phyloP scores from a whole-genome alignment of 2,797 vertebrate species.

The Nasua narica region DNA sequence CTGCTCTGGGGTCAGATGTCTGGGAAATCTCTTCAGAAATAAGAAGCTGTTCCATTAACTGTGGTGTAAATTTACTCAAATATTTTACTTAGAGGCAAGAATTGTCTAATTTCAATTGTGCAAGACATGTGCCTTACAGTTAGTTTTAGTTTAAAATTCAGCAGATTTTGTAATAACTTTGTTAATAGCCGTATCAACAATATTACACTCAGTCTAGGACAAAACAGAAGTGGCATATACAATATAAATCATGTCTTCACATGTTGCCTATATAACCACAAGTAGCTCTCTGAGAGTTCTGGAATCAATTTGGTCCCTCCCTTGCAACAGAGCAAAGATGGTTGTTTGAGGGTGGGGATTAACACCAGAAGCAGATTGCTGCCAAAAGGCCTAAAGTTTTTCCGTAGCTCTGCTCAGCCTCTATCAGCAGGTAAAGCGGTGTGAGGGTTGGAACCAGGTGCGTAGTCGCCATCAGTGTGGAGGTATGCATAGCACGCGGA shows the following conservation, averaged over 20 bases:
- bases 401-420: not conserved
- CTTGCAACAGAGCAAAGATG: not conserved
- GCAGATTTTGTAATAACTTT: conserved; percentile 72
- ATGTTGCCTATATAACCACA: conserved; percentile 58
- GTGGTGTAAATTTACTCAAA: conserved; percentile 52
- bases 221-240: conserved; percentile 36
- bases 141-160: conserved; percentile 69
- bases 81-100: conserved; percentile 68
- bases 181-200: conserved; percentile 54
- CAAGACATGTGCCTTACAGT: conserved; percentile 75
- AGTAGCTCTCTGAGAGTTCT: not conserved
- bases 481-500: conserved; percentile 34
- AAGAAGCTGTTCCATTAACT: conserved; percentile 49
- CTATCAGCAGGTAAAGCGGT: not conserved
- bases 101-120: conserved; percentile 68
- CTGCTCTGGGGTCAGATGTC: conserved; percentile 33
- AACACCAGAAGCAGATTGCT: not conserved
- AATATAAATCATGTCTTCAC: conserved; percentile 64
- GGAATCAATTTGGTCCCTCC: not conserved
- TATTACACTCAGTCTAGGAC: conserved; percentile 7
- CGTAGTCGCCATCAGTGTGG: not conserved
- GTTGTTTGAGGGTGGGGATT: not conserved
- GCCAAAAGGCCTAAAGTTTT: not conserved
- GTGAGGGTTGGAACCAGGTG: not conserved
- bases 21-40: conserved; percentile 70